Percentiles rank a stretch among this genome's conserved stretches.
Conservation (phyloP, 2,113 vertebrate genomes). For the Nymphicus hollandicus region DNA sequence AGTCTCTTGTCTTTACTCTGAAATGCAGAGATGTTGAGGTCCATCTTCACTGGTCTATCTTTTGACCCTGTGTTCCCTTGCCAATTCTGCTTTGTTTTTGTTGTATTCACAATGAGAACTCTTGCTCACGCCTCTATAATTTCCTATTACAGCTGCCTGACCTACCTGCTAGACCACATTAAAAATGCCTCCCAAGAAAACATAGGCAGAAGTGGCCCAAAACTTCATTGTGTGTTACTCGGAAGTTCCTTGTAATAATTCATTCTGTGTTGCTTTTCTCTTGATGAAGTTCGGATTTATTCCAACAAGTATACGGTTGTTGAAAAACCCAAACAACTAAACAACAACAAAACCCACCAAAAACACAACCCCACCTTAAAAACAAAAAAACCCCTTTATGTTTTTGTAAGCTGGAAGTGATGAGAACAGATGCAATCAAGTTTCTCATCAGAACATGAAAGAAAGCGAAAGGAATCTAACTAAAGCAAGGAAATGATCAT, state of each 20-base stretch:
- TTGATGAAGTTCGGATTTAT: background rate
- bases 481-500: background rate
- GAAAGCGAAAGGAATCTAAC: background rate
- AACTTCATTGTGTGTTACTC: background rate
- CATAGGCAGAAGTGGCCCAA: background rate
- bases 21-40: background rate
- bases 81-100: background rate
- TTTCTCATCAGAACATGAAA: background rate
- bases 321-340: background rate
- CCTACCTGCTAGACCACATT: background rate
- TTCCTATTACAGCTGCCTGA: background rate
- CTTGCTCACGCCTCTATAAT: rapidly evolving
- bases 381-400: background rate
- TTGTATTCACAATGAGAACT: background rate
- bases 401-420: background rate
- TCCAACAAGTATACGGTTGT: background rate
- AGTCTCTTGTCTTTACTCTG: background rate
- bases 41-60: background rate
- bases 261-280: background rate
- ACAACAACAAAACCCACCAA: background rate
- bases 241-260: background rate
- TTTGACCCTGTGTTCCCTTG: background rate
- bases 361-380: background rate
- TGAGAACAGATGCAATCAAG: background rate
- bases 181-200: background rate